Conservation (phyloP, 2,113 vertebrate genomes). For the Neomonachus schauinslandi region DNA sequence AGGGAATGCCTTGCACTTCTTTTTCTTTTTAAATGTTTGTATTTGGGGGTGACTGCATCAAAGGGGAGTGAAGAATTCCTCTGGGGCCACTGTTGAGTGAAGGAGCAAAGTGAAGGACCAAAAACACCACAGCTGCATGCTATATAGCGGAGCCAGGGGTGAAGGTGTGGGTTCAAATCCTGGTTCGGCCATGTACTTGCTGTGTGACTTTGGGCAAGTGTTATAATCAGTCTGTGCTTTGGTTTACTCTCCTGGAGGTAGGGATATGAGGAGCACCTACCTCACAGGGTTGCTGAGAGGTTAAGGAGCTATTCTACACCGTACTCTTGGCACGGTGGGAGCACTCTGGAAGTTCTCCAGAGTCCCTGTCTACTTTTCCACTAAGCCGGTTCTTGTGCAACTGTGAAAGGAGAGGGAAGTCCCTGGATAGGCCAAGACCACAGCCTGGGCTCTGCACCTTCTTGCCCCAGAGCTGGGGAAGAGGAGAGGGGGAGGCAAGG, state of each 20-base stretch:
- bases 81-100: not conserved
- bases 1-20: not conserved
- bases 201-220: not conserved
- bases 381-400: not conserved
- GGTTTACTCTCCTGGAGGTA: not conserved
- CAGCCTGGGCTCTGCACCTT: not conserved
- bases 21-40: not conserved
- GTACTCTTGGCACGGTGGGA: not conserved
- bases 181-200: not conserved
- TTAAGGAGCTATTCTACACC: not conserved
- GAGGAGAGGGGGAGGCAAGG: not conserved
- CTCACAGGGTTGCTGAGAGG: not conserved
- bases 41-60: not conserved
- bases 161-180: not conserved
- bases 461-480: not conserved
- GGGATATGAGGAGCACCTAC: not conserved
- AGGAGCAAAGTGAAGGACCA: not conserved
- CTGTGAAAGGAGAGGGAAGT: not conserved
- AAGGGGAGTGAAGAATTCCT: not conserved
- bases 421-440: no score
- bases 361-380: not conserved
- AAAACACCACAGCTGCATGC: not conserved
- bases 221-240: not conserved
- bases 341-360: not conserved
- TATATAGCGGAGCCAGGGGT: accelerated